These are phyloP conservation scores for Ischnus inquisitorius DNA, from an alignment of 2,888 invertebrate genomes.

Conservation along the genomic window DNA sequence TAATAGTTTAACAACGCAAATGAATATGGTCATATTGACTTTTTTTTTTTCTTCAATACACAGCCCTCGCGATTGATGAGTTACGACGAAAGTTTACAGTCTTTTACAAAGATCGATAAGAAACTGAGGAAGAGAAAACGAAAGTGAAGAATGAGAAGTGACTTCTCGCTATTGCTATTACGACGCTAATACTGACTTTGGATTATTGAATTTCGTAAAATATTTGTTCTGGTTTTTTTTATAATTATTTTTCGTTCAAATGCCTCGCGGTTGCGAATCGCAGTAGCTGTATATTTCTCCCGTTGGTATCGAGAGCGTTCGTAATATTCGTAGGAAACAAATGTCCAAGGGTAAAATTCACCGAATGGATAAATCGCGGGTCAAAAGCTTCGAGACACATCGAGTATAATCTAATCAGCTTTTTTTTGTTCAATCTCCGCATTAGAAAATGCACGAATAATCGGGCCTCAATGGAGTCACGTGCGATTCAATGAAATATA, in stretches of 20 bases:
- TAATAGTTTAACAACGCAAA: slow-evolving; percentile 25
- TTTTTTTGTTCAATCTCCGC: neutral
- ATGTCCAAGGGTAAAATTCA: slow-evolving; percentile 65
- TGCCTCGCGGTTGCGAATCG: slow-evolving; percentile 28
- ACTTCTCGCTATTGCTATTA: slow-evolving; percentile 19
- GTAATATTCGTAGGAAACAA: slow-evolving; percentile 44
- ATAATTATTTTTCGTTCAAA: slow-evolving; percentile 11
- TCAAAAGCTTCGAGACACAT: slow-evolving; percentile 42
- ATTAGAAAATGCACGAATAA: slow-evolving; percentile 15
- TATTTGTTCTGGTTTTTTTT: neutral
- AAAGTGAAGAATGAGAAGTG: slow-evolving; percentile 32
- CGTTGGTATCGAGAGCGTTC: slow-evolving; percentile 23
- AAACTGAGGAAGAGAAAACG: slow-evolving; percentile 6
- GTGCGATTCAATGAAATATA: slow-evolving; percentile 25
- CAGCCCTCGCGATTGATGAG: slow-evolving; percentile 76
- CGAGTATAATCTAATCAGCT: slow-evolving; percentile 31
- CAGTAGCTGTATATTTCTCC: slow-evolving; percentile 13
- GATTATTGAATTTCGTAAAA: slow-evolving; percentile 13
- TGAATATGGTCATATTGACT: slow-evolving; percentile 27
- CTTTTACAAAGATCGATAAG: slow-evolving; percentile 55
- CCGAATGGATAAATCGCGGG: slow-evolving; percentile 39
- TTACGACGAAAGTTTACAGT: slow-evolving; percentile 69
- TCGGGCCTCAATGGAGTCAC: slow-evolving; percentile 17
- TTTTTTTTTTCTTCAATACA: slow-evolving; percentile 63
- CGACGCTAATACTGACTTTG: slow-evolving; percentile 45